Evolutionary conservation across 2,113 vertebrate genomes (phyloP).

Genomic region (Chloropsis hardwickii): DNA sequence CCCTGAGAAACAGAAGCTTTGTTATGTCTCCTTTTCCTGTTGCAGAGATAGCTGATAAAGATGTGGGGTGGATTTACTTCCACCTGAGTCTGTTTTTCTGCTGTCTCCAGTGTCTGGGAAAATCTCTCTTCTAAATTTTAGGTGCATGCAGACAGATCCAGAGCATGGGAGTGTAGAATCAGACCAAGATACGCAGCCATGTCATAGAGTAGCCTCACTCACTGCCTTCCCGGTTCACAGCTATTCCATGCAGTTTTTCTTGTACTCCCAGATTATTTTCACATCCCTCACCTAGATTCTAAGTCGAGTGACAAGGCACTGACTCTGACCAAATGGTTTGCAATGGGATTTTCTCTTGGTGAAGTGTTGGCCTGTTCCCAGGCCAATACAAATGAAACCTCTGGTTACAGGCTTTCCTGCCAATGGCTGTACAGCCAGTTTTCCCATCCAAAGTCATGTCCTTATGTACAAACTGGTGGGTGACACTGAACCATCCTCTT

Average conservation of each 20-base stretch:
- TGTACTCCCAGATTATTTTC: neutral
- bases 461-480: neutral
- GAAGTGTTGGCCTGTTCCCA: neutral
- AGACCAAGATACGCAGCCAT: fast-evolving
- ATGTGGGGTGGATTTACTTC: neutral
- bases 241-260: neutral
- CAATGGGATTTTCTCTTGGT: neutral
- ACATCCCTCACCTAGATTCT: neutral
- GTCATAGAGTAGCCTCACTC: neutral
- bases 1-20: neutral
- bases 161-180: neutral
- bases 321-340: neutral
- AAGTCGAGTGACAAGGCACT: fast-evolving
- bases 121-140: neutral
- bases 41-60: neutral
- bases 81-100: neutral
- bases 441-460: neutral
- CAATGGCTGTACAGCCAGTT: fast-evolving
- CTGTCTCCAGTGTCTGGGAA: neutral
- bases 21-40: neutral
- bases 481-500: neutral
- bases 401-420: neutral
- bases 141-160: neutral
- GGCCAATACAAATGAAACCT: neutral
- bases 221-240: neutral